These are phyloP conservation scores for Oreochromis aureus DNA, from an alignment of 2,113 vertebrate genomes.

Conservation along the genomic window DNA sequence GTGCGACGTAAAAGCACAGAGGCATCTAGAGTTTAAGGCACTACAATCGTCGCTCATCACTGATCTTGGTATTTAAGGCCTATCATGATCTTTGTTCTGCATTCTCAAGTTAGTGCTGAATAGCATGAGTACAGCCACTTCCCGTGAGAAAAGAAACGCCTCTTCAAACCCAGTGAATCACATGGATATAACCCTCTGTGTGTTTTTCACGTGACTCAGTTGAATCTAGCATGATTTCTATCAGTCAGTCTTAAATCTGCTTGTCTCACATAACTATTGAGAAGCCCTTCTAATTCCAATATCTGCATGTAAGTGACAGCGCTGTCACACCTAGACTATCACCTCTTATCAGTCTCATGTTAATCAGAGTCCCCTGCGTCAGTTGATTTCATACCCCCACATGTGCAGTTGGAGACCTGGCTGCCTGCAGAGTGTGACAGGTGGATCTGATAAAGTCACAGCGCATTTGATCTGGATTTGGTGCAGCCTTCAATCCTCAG, in stretches of 20 bases:
- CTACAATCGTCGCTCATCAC: not conserved
- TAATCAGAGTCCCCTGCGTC: not conserved
- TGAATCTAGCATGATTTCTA: not conserved
- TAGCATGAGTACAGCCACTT: not conserved
- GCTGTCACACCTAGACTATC: not conserved
- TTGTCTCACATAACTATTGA: not conserved
- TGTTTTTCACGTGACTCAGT: not conserved
- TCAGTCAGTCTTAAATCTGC: not conserved
- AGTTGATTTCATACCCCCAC: not conserved
- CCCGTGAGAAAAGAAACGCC: not conserved
- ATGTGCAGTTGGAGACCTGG: not conserved
- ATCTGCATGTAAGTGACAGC: not conserved
- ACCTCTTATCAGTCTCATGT: not conserved
- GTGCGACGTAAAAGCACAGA: not conserved
- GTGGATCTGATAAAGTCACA: slow-evolving; percentile 4
- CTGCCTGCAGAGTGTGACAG: not conserved
- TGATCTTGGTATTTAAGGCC: not conserved
- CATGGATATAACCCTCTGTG: not conserved
- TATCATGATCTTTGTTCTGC: not conserved
- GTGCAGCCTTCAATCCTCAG: slow-evolving; percentile 1
- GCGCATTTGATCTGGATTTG: not conserved
- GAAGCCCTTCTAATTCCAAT: not conserved
- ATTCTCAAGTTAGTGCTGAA: not conserved
- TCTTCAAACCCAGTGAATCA: not conserved
- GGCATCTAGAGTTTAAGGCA: not conserved